These are phyloP conservation scores for Drosophila paramelanica DNA, from an alignment of 2,888 invertebrate genomes.

Conservation along the genomic window DNA sequence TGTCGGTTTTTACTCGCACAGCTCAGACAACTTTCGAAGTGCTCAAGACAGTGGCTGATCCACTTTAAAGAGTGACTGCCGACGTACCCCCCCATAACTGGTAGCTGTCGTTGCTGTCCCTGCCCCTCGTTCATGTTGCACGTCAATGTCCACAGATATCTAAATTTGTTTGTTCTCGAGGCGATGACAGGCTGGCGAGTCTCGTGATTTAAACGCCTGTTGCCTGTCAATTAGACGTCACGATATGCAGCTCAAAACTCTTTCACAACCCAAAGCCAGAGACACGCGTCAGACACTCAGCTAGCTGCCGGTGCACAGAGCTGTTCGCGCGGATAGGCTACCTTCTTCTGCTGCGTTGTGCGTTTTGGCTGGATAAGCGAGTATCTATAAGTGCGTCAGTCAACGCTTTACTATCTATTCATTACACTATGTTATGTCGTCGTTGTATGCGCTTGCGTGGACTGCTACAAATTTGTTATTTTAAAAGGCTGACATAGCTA, in stretches of 20 bases:
- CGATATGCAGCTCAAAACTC: constrained; percentile 66
- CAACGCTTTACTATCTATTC: constrained; percentile 25
- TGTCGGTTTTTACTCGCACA: constrained; percentile 7
- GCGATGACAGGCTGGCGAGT: constrained; percentile 64
- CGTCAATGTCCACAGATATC: constrained; percentile 54
- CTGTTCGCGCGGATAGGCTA: constrained; percentile 15
- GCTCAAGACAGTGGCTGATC: constrained; percentile 31
- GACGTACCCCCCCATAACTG: background rate
- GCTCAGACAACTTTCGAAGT: constrained; percentile 35
- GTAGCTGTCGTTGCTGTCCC: background rate
- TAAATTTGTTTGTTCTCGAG: constrained; percentile 71
- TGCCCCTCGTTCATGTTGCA: constrained; percentile 7
- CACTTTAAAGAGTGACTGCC: constrained; percentile 29
- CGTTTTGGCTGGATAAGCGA: constrained; percentile 2
- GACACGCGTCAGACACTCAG: constrained; percentile 39
- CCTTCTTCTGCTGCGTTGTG: constrained; percentile 1
- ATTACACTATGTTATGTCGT: constrained; percentile 12
- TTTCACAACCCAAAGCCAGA: constrained; percentile 51
- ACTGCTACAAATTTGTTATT: constrained; percentile 8
- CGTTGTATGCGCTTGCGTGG: constrained; percentile 12
- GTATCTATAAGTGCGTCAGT: constrained; percentile 45
- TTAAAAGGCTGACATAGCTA: no score
- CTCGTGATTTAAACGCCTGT: constrained; percentile 70
- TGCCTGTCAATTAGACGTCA: constrained; percentile 75
- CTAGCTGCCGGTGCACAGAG: constrained; percentile 6